Evolutionary conservation across 2,888 invertebrate species (phyloP), one percentile per base, ranked within the genome.

Genomic region (Cheilosia soror): DNA sequence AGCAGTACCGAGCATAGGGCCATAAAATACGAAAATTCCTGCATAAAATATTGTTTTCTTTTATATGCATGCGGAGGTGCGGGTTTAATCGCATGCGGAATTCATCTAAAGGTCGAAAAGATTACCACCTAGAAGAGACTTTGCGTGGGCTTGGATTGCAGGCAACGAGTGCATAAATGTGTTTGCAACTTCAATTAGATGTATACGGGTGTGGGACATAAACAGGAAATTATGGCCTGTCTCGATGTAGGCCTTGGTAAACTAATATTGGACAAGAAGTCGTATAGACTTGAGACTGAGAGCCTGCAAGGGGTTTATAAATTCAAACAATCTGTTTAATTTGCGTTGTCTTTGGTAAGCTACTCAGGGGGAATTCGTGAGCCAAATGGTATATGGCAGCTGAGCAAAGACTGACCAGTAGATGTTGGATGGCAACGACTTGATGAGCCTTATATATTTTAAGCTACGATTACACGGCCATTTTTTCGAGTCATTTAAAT

Each of bases 41-140:
- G 71, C 80, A 85, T 78, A 63, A 78, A 63, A 69, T 76, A 66
- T 51, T 44, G 42, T 11, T 33, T 53, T 58, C 42, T 49, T 40
- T 27, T 25, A 42, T 25, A 42, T 57, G 25, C 44, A 65, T 60
- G 62, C 31, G 55, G 27, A 57, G 69, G 58, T 75, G 65, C 25
- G 55, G 68, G 69, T 33, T 47, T 69, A 63, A 79, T 79, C 63
- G 83, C 75, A 75, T 76, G 84, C 75, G 75, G 75, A 80, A 84
- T 80, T 79, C 69, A 80, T 62, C 53, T 60, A 76, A 84, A 84
- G 84, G 75, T 80, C 84, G 65, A 49, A 63, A 53, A 75, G 51
- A 53, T 51, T 79, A 57, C 68, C 42, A 20, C 15, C 47, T 7
- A 15, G 57, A 44, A 55, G 57, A 37, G 33, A 72, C 25, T 65